These are phyloP conservation scores for Lutjanus argentimaculatus DNA, from an alignment of 2,797 vertebrate species.

Conservation along the genomic window DNA sequence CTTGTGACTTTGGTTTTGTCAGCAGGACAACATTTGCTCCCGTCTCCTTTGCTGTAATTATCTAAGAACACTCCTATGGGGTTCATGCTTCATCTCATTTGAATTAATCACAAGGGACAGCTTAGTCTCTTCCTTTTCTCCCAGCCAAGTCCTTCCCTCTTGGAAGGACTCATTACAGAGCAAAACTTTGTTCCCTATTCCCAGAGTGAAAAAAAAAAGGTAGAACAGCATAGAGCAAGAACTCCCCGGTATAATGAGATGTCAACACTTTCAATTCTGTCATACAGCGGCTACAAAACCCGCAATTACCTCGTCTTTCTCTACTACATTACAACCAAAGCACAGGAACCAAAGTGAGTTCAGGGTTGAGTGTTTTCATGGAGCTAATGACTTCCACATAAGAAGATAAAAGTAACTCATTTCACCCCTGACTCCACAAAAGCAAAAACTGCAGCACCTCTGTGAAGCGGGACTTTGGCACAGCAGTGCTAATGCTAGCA, in stretches of 20 bases:
- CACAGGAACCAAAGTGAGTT: background rate
- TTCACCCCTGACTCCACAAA: background rate
- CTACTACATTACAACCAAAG: background rate
- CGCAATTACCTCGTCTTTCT: background rate
- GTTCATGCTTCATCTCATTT: conserved; percentile 73
- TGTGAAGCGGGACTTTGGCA: too few species aligned
- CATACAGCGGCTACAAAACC: conserved; percentile 3
- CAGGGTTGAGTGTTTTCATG: background rate
- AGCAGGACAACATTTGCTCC: conserved; percentile 65
- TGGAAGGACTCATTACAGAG: conserved; percentile 60
- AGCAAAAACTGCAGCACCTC: background rate
- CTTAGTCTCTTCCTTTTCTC: conserved; percentile 64
- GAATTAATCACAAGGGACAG: conserved; percentile 80
- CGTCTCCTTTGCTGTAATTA: conserved; percentile 79
- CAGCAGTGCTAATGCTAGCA: background rate
- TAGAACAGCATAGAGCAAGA: conserved; percentile 39
- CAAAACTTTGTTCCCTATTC: conserved; percentile 48
- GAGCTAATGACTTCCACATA: background rate
- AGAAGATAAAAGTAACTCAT: background rate
- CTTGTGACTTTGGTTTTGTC: conserved; percentile 67
- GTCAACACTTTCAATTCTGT: conserved; percentile 33
- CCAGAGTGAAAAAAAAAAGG: conserved; percentile 23
- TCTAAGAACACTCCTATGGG: conserved; percentile 69
- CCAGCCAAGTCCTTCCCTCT: conserved; percentile 50
- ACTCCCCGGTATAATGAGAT: conserved; percentile 25